Conservation (phyloP, 2,888 invertebrate species). For the Pseudococcus longispinus region DNA sequence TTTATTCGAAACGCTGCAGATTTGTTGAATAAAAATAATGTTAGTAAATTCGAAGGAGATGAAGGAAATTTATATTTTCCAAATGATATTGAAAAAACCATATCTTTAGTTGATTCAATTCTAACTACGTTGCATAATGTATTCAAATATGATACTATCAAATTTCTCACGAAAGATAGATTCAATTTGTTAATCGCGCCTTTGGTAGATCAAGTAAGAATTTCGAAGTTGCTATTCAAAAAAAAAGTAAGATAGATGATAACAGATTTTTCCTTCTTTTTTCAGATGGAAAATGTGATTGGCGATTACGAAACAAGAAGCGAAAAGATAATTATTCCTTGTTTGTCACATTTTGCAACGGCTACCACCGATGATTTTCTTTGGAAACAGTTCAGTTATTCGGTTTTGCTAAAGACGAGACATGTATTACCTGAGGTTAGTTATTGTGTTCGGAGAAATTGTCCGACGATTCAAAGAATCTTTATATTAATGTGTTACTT, state of each 20-base stretch:
- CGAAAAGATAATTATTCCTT: conserved; percentile 73
- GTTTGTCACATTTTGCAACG: conserved; percentile 82
- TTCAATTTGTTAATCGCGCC: conserved; percentile 86
- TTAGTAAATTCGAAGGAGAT: conserved; percentile 57
- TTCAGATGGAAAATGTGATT: conserved; percentile 72
- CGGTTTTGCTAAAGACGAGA: conserved; percentile 85
- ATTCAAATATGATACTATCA: conserved; percentile 82
- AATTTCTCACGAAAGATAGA: conserved; percentile 82
- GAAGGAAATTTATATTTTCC: conserved; percentile 51
- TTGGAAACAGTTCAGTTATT: conserved; percentile 91
- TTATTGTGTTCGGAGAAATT: conserved; percentile 9
- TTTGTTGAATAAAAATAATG: conserved; percentile 75
- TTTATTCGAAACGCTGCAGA: conserved; percentile 82
- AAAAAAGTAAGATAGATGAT: background rate
- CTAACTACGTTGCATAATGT: conserved; percentile 78
- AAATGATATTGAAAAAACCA: conserved; percentile 67
- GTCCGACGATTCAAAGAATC: too few species aligned
- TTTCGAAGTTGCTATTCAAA: background rate
- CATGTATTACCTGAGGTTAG: conserved; percentile 76
- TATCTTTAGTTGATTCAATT: conserved; percentile 74
- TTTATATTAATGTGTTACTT: background rate
- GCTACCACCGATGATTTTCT: conserved; percentile 83
- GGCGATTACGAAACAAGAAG: conserved; percentile 71
- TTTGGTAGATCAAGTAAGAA: conserved; percentile 78
- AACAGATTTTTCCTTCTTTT: background rate